These are phyloP conservation scores for Chalcis sispes DNA, from an alignment of 2,888 invertebrate genomes.

Conservation along the genomic window DNA sequence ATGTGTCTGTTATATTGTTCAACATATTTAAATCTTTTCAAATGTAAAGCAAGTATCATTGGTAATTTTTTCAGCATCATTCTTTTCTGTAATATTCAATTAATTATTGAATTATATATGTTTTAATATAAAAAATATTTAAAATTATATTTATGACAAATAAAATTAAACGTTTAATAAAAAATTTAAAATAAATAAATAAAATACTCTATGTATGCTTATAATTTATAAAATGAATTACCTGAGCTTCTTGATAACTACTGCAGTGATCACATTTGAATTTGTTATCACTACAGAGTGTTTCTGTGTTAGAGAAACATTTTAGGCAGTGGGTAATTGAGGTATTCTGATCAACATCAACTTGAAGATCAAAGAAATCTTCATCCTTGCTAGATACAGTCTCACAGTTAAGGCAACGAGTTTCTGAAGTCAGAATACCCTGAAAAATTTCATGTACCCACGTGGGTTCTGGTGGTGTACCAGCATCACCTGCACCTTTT, in stretches of 20 bases:
- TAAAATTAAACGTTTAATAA: slow-evolving; percentile 16
- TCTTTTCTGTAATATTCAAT: slow-evolving; percentile 80
- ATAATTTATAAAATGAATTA: slow-evolving; percentile 62
- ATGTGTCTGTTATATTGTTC: slow-evolving; percentile 99
- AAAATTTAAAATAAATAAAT: slow-evolving; percentile 1
- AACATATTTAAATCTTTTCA: slow-evolving; percentile 98
- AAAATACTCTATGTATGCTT: no score
- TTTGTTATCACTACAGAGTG: slow-evolving; percentile 98
- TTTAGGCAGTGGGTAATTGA: slow-evolving; percentile 98
- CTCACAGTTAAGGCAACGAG: slow-evolving; percentile 99
- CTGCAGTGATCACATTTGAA: slow-evolving; percentile 99
- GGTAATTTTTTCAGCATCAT: slow-evolving; percentile 99
- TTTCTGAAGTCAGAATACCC: slow-evolving; percentile 99
- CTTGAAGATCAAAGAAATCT: slow-evolving; percentile 98
- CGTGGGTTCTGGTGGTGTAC: slow-evolving; percentile 88
- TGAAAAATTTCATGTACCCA: slow-evolving; percentile 99
- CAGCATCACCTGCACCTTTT: slow-evolving; percentile 78
- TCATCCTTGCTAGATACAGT: slow-evolving; percentile 99
- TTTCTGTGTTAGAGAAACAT: slow-evolving; percentile 99
- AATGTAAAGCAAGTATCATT: slow-evolving; percentile 96
- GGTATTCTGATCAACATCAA: slow-evolving; percentile 99
- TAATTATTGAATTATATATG: neutral
- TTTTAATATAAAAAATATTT: slow-evolving; percentile 21
- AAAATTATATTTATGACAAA: neutral
- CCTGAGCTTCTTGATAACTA: slow-evolving; percentile 99